These are phyloP conservation scores for Mactromeris polynyma DNA, from an alignment of 2,888 invertebrate genomes.

Conservation along the genomic window DNA sequence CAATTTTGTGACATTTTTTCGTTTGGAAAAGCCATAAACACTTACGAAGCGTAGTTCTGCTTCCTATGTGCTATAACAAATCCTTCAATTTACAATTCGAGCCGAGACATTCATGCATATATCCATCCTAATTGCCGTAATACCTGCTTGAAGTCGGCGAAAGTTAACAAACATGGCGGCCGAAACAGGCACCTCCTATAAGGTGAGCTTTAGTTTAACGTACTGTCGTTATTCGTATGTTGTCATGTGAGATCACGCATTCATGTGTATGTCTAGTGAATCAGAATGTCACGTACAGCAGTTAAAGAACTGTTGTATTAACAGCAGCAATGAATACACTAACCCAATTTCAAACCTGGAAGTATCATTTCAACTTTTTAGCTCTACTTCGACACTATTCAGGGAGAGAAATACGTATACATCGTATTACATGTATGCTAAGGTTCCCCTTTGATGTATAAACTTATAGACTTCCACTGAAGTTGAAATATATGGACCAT, in stretches of 20 bases:
- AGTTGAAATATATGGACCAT: too few species aligned
- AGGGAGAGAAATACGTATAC: too few species aligned
- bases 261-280: neutral
- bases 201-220: neutral
- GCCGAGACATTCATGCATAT: neutral
- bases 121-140: neutral
- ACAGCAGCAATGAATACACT: neutral
- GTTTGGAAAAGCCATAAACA: neutral
- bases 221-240: neutral
- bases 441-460: too few species aligned
- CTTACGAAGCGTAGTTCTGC: neutral
- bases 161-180: constrained; percentile 80
- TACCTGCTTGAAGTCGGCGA: constrained; percentile 24
- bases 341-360: neutral
- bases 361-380: neutral
- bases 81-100: neutral
- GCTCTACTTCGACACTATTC: neutral
- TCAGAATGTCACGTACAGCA: neutral
- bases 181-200: constrained; percentile 84
- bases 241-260: neutral
- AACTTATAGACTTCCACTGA: too few species aligned
- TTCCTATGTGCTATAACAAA: neutral
- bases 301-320: neutral
- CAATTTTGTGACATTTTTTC: constrained; percentile 20
- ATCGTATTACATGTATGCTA: too few species aligned